phyloP scores from a whole-genome alignment of 2,888 invertebrate genomes.

The Tubulanus polymorphus region DNA sequence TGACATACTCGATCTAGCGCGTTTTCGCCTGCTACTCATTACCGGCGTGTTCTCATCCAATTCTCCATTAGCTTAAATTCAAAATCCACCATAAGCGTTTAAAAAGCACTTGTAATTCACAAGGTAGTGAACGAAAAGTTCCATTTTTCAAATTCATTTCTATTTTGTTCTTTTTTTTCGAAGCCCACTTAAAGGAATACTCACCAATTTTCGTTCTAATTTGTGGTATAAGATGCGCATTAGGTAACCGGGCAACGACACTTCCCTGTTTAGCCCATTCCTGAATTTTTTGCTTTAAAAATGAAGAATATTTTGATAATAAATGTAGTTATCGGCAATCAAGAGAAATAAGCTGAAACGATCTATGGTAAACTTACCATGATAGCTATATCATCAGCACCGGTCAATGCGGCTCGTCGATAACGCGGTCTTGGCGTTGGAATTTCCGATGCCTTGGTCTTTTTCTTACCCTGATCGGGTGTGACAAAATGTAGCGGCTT shows the following conservation, averaged over 20 bases:
- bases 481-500: slow-evolving; percentile 27
- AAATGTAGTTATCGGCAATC: neutral
- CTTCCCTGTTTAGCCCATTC: slow-evolving; percentile 18
- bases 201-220: slow-evolving; percentile 14
- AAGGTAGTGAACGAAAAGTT: too few relatives aligned
- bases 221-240: slow-evolving; percentile 16
- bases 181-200: too few relatives aligned
- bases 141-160: too few relatives aligned
- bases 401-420: too few relatives aligned
- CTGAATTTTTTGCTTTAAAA: slow-evolving; percentile 18
- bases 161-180: too few relatives aligned
- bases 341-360: neutral
- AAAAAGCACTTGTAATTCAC: too few relatives aligned
- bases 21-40: slow-evolving; percentile 8
- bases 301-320: neutral
- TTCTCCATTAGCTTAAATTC: neutral
- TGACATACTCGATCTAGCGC: too few relatives aligned
- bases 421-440: too few relatives aligned
- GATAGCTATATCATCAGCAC: neutral
- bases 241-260: slow-evolving; percentile 20
- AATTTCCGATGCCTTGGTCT: neutral
- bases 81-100: neutral
- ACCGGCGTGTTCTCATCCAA: neutral
- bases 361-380: neutral
- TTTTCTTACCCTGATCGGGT: neutral